Evolutionary conservation across 2,113 vertebrate species (phyloP), one percentile per base, ranked within the genome.

Genomic region (Osmerus eperlanus): DNA sequence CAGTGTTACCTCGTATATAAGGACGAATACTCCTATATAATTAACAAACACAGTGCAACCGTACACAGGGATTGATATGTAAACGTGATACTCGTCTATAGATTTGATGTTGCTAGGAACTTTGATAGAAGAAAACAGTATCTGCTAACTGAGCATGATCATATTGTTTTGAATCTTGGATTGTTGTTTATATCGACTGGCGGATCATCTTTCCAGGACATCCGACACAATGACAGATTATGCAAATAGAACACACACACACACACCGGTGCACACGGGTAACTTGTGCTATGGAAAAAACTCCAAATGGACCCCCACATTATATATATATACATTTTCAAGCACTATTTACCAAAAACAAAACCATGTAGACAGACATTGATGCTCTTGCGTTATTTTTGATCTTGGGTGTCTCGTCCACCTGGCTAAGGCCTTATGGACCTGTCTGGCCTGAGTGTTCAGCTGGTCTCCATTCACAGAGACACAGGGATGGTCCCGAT

Each of bases 51-150:
- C 28, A 70, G 68, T 66, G 51, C 67, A 76, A 64, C 36, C 66
- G 4, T 58, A 68, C 6, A 79, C 78, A 78, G 65, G 70, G 3
- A 65, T 56, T 65, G 75, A 81, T 73, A 80, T 82, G 72, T 73
- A 77, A 80, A 84, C 36, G 0, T 67, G 58, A 70, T 68, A 64
- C 19, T 47, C 70, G 14, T 61, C 25, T 28, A 78, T 55, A 77
- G 76, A 68, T 15, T 25, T 61, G 59, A 72, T 47, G 32, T 63
- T 16, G 25, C 62, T 65, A 18, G 78, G 76, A 58, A 75, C 21
- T 36, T 54, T 18, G 23, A 66, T 13, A 53, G 55, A 68, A 59
- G 23, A 65, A 53, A 51, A 70, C 62, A 18, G 28, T 64, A 16
- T 64, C 16, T 5, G 28, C 62, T 28, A 74, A 70, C 77, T 62